A percentile compares a stretch with the other conserved stretches of the same genome.
These are phyloP conservation scores for Calyptommatus sinebrachiatus DNA, from an alignment of 2,113 vertebrate species.

Conservation along the genomic window DNA sequence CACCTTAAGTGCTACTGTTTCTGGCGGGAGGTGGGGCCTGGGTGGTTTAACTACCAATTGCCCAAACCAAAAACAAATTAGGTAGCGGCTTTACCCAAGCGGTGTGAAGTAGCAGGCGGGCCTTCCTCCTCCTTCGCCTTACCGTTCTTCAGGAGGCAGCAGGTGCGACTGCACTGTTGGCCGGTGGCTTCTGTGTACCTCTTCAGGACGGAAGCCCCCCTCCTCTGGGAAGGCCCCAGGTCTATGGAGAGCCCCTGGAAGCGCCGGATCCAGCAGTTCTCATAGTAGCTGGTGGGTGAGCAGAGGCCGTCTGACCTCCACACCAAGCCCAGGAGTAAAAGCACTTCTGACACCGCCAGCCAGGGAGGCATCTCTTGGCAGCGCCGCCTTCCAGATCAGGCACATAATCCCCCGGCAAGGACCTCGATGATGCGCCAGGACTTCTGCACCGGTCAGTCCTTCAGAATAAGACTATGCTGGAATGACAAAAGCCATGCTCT, in stretches of 20 bases:
- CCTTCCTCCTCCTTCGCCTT: too few relatives aligned
- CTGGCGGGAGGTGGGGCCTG: too few relatives aligned
- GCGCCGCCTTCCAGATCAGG: neutral
- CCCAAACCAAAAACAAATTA: too few relatives aligned
- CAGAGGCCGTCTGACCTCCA: slow-evolving; percentile 70
- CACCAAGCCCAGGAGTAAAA: slow-evolving; percentile 70
- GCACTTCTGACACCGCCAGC: slow-evolving; percentile 40
- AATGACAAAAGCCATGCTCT: slow-evolving; percentile 24
- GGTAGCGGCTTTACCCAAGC: too few relatives aligned
- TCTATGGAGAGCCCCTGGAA: slow-evolving; percentile 84
- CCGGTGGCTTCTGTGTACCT: slow-evolving; percentile 78
- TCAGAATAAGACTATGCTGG: slow-evolving; percentile 7
- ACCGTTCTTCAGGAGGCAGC: slow-evolving; percentile 81
- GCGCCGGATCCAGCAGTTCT: slow-evolving; percentile 91
- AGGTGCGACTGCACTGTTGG: slow-evolving; percentile 83
- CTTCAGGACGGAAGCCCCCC: slow-evolving; percentile 82
- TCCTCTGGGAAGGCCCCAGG: slow-evolving; percentile 79
- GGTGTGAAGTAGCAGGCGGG: too few relatives aligned
- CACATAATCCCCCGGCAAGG: neutral
- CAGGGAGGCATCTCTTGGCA: slow-evolving; percentile 72
- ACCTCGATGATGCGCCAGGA: neutral
- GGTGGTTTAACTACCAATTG: too few relatives aligned
- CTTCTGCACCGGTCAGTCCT: neutral
- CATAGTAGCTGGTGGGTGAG: slow-evolving; percentile 82
- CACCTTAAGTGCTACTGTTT: too few relatives aligned